These are phyloP conservation scores for Calycopis cecrops DNA, from an alignment of 1,140 invertebrate genomes.

Conservation along the genomic window DNA sequence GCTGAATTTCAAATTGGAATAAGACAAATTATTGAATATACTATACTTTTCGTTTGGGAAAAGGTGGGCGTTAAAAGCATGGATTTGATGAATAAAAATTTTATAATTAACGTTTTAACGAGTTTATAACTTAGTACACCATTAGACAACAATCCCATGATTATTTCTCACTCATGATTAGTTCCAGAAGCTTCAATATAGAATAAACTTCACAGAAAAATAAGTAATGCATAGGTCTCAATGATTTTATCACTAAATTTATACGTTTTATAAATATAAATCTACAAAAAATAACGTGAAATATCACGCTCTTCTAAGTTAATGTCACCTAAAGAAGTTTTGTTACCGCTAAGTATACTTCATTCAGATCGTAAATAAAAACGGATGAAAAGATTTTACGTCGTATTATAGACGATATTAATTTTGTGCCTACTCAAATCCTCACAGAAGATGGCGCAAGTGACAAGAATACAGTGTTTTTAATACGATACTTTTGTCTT, in stretches of 20 bases:
- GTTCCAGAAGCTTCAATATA: too few species aligned
- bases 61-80: background rate
- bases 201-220: too few species aligned
- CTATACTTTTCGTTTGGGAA: background rate
- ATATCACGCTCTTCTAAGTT: too few species aligned
- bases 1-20: conserved; percentile 5
- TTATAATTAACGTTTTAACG: too few species aligned
- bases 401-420: conserved; percentile 54
- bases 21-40: conserved; percentile 6
- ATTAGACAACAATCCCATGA: too few species aligned
- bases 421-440: conserved; percentile 59
- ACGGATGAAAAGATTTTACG: conserved; percentile 50
- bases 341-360: conserved; percentile 39
- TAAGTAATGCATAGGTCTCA: too few species aligned
- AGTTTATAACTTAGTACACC: too few species aligned
- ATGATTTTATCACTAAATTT: too few species aligned
- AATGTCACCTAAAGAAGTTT: too few species aligned
- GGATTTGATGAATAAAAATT: conserved; percentile 6
- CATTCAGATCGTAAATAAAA: conserved; percentile 43
- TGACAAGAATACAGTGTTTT: conserved; percentile 16
- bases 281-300: too few species aligned
- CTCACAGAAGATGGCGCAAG: conserved; percentile 23
- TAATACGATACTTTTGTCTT: background rate
- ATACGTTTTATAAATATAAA: too few species aligned
- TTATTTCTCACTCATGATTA: too few species aligned